Evolutionary conservation across 2,888 invertebrate species (phyloP).

Genomic region (Scaptomyza caliginosa): DNA sequence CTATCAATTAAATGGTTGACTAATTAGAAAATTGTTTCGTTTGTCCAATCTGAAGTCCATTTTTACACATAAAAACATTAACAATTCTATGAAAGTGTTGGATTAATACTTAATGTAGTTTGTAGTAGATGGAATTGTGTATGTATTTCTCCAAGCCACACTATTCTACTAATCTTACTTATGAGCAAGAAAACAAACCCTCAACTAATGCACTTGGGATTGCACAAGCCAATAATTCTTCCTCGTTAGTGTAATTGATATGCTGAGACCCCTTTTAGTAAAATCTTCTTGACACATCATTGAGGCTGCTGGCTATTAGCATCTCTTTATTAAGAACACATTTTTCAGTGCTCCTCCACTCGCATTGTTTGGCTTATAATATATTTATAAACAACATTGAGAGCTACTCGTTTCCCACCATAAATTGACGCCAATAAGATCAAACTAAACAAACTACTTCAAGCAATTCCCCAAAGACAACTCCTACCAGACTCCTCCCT

Average conservation of each 20-base stretch:
- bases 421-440: constrained; percentile 62
- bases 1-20: constrained; percentile 58
- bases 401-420: constrained; percentile 65
- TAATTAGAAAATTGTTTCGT: constrained; percentile 45
- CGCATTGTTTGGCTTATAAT: constrained; percentile 62
- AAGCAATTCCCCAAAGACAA: constrained; percentile 41
- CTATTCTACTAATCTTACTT: constrained; percentile 17
- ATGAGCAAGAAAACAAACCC: constrained; percentile 10
- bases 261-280: constrained; percentile 59
- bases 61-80: too few species aligned
- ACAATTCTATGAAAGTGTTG: too few species aligned
- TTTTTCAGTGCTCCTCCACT: constrained; percentile 48
- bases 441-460: constrained; percentile 52
- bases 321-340: constrained; percentile 71
- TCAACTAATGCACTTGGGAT: constrained; percentile 38
- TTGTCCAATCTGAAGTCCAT: neutral
- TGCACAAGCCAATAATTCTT: neutral
- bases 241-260: constrained; percentile 55
- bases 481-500: constrained; percentile 3
- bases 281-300: constrained; percentile 42
- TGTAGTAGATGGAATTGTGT: too few species aligned
- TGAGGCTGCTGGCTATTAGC: constrained; percentile 61
- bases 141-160: too few species aligned
- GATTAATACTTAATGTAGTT: too few species aligned
- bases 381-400: constrained; percentile 66